A percentile compares a stretch with the other conserved stretches of the same genome.
phyloP scores from a whole-genome alignment of 2,113 vertebrate species.

The Aleadryas rufinucha region DNA sequence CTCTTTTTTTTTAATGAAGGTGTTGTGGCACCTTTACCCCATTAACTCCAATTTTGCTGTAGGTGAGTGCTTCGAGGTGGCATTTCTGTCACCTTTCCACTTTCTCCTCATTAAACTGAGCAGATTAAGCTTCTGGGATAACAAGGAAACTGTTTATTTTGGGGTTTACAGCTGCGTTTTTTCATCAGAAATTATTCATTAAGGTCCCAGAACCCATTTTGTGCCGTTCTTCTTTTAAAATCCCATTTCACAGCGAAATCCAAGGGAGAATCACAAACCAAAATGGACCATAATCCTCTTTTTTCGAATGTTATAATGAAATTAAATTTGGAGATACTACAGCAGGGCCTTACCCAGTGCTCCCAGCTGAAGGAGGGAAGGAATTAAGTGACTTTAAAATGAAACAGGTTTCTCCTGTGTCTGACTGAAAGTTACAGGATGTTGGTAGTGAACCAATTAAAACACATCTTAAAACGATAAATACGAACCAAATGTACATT shows the following conservation, averaged over 20 bases:
- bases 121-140: neutral
- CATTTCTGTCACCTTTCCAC: neutral
- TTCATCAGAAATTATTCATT: neutral
- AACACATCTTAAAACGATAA: conserved; percentile 69
- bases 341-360: neutral
- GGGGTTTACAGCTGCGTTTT: neutral
- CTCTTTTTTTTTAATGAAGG: rapidly evolving
- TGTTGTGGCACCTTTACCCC: neutral
- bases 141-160: neutral
- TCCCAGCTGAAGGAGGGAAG: conserved; percentile 10
- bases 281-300: neutral
- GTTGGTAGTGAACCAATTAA: conserved; percentile 70
- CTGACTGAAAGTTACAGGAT: conserved; percentile 56
- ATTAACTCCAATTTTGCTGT: neutral
- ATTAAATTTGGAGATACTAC: conserved; percentile 23
- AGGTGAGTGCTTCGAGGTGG: neutral
- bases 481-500: conserved; percentile 70
- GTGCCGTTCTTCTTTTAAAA: neutral
- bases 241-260: neutral
- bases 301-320: neutral
- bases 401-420: conserved; percentile 64
- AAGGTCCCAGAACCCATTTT: neutral
- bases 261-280: neutral
- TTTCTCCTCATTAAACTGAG: neutral
- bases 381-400: conserved; percentile 54